Conservation (phyloP, 2,113 vertebrate species). For the Engraulis encrasicolus region DNA sequence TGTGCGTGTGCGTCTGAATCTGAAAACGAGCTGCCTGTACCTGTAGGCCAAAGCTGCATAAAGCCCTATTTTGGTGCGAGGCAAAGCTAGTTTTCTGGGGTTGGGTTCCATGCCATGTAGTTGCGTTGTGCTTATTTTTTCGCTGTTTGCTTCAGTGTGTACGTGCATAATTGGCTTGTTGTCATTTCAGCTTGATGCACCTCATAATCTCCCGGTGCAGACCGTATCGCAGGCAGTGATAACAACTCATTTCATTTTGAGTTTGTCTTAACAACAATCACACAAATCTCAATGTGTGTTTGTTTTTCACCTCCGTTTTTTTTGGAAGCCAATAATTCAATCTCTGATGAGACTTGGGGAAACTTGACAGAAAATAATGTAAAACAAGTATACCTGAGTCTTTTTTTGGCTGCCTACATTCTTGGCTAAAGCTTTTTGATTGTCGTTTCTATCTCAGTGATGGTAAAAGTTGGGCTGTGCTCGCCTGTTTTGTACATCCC, state of each 20-base stretch:
- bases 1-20: not conserved
- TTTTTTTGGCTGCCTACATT: too few relatives aligned
- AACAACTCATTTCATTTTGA: not conserved
- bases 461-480: not conserved
- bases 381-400: not conserved
- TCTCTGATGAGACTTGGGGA: not conserved
- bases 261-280: not conserved
- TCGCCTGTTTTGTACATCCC: not conserved
- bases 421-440: not conserved
- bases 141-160: constrained; percentile 30
- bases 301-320: too few relatives aligned
- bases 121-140: constrained; percentile 35
- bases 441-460: not conserved
- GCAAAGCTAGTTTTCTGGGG: constrained; percentile 33
- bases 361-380: not conserved
- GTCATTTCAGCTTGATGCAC: constrained; percentile 13
- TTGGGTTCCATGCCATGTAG: constrained; percentile 24
- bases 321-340: not conserved
- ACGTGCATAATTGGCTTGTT: not conserved
- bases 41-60: constrained; percentile 20
- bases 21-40: not conserved
- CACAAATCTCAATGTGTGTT: not conserved
- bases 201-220: constrained; percentile 28
- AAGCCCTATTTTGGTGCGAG: not conserved
- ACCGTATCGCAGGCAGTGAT: constrained; percentile 17